A percentile compares a stretch with the other conserved stretches of the same genome.
Conservation (phyloP, 2,797 vertebrate species). For the Sarcoramphus papa region DNA sequence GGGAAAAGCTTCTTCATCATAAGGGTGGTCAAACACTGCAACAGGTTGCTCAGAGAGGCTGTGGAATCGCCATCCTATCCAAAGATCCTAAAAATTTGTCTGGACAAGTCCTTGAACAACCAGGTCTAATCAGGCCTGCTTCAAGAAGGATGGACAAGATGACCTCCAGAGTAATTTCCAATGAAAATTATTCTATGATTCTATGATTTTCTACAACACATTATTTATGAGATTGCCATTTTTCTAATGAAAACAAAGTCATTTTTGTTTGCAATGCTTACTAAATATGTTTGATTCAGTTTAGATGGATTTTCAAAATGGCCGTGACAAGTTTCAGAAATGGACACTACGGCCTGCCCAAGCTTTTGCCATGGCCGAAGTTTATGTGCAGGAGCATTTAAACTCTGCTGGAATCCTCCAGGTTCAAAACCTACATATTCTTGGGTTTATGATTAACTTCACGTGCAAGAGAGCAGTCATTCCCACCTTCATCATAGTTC, state of each 20-base stretch:
- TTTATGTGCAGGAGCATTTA: not conserved
- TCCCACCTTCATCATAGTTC: not conserved
- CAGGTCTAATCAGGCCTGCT: not conserved
- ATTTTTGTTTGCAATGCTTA: not conserved
- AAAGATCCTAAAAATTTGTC: not conserved
- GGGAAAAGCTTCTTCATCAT: not conserved
- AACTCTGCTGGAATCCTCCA: not conserved
- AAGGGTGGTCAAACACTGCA: not conserved
- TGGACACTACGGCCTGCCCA: not conserved
- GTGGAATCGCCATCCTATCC: not conserved
- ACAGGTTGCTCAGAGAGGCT: not conserved
- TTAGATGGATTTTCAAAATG: not conserved
- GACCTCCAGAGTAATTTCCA: not conserved
- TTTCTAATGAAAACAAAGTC: not conserved
- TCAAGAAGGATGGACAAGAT: not conserved
- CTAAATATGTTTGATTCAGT: not conserved
- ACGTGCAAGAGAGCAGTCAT: not conserved
- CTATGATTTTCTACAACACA: not conserved
- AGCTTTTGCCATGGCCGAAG: not conserved
- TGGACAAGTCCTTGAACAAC: not conserved
- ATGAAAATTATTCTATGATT: not conserved
- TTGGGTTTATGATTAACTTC: not conserved
- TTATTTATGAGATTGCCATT: not conserved
- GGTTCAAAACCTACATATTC: not conserved
- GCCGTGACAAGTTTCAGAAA: not conserved